Base-by-base conservation (phyloP, 2,797 vertebrate species). In the Babyrousa celebensis region DNA sequence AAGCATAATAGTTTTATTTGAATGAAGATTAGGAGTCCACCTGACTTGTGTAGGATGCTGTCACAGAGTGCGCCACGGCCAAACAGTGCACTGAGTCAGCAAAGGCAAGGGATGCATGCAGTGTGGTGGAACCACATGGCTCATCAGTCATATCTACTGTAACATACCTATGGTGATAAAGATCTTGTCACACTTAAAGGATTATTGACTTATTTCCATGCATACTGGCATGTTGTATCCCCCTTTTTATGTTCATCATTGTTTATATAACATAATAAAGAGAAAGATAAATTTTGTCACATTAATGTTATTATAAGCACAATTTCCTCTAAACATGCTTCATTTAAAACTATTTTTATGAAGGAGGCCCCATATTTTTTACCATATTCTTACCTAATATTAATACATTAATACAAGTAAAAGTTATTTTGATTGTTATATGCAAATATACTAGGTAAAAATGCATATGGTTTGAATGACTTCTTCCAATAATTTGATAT, bases 131-230 rank as follows among this genome's bases (percentile, higher is more conserved):
- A 72, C 3, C 14, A 1, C 67, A 75, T 29, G 79, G 60, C 58
- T 97, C 80, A 93, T 95, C 65, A 65, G 0, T 68, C 74, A 91
- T 52, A 32, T 77, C 77, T 96, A 40, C 71, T 95, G 5, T 36
- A 96, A 95, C 75, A 93, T 36, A 36, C 36, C 36, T 91, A 80
- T 95, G 90, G 67, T 87, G 18, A 83, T 94, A 62, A 96, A 63
- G 89, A 12, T 67, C 18, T 75, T n/a, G 6, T 71, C 80, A 11
- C 88, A 23, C 6, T 89, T 14, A 36, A 11, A 91, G 14, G 96
- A 67, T 89, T 48, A 14, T 25, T 93, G 52, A 77, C 85, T 80
- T 96, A 65, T 54, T 20, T 68, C 20, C 90, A 63, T 40, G 27
- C 18, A 17, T n/a, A 14, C 18, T 62, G n/a, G 2, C 54, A 74